Evolutionary conservation across 2,797 vertebrate species (phyloP), one percentile per base, ranked within the genome.

Genomic region (Astyanax mexicanus): DNA sequence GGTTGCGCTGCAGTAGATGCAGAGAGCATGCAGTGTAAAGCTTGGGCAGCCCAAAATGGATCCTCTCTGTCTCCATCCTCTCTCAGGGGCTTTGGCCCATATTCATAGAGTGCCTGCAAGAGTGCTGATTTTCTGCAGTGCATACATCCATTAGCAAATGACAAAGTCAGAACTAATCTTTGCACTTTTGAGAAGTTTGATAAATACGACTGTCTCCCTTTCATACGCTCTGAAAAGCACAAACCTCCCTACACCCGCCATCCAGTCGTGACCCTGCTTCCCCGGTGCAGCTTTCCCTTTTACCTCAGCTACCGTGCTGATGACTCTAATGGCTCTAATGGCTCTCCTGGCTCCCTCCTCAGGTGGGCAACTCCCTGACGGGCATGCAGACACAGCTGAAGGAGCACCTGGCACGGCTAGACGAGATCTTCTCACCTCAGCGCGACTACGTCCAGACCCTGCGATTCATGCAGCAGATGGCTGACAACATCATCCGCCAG

Each of bases 381-480:
- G 92, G 88, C 77, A 93, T 96, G 91, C 87, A 89, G 76, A 87
- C 85, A 6, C 91, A 84, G 45, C 83, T 99, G 47, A 95, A 95
- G 72, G 93, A 93, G 83, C 95, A 96, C 85, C 85, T 99, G 85
- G 92, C 86, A 0, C 92, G 92, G 3, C 90, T 99, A 81, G 93
- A 93, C 6, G 97, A 99, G 91, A 94, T 97, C 80, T 95, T 99
- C 27, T 92, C 96, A 0, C 1, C 90, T 0, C 90, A 90, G n/a
- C 29, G 86, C 0, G 95, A 98, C 62, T 96, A 95, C 58, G 84
- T 95, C 44, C 93, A 96, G 87, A 91, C 88, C 0, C 90, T 99
- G 80, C 92, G 87, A 84, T 95, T 95, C 85, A 80, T 96, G 78
- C 93, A 94, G 89, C 93, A 95, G 88, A 93, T 95, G 94, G 89